These are phyloP conservation scores for Oscheius sp. DNA, from an alignment of 1,140 invertebrate species.

Conservation along the genomic window DNA sequence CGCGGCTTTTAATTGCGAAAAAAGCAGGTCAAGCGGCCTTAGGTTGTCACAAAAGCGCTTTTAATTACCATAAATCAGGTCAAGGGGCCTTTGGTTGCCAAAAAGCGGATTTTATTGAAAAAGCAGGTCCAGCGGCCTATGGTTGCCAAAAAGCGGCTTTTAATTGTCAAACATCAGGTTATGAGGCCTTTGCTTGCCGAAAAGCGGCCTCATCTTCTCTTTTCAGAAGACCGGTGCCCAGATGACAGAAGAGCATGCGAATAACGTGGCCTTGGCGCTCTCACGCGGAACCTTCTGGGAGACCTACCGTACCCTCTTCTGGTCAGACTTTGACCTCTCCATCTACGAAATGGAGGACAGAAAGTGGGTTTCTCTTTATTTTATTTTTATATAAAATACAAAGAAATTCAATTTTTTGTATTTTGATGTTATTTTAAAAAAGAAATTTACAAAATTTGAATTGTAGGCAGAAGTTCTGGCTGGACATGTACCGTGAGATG, in stretches of 20 bases:
- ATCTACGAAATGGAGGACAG: slow-evolving; percentile 58
- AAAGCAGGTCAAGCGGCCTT: too few species aligned
- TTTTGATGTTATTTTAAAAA: neutral
- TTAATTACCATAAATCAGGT: too few species aligned
- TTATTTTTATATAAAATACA: neutral
- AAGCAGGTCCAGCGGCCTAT: too few species aligned
- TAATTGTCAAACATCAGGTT: too few species aligned
- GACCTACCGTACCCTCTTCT: slow-evolving; percentile 55
- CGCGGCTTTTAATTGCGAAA: too few species aligned
- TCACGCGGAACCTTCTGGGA: slow-evolving; percentile 53
- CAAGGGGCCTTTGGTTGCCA: too few species aligned
- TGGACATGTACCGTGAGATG: slow-evolving; percentile 57
- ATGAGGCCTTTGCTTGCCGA: too few species aligned
- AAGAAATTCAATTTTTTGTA: neutral
- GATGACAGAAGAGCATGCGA: slow-evolving; percentile 42
- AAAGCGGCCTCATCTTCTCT: neutral
- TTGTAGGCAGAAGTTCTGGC: slow-evolving; percentile 57
- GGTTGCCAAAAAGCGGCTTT: too few species aligned
- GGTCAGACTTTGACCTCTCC: slow-evolving; percentile 57
- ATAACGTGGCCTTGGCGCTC: slow-evolving; percentile 45
- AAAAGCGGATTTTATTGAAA: neutral
- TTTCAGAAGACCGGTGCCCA: slow-evolving; percentile 47
- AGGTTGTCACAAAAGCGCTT: too few species aligned
- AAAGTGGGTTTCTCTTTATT: slow-evolving; percentile 39
- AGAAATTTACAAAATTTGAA: neutral